Evolutionary conservation across 2,797 vertebrate genomes (phyloP).

Genomic region (Tadarida brasiliensis): DNA sequence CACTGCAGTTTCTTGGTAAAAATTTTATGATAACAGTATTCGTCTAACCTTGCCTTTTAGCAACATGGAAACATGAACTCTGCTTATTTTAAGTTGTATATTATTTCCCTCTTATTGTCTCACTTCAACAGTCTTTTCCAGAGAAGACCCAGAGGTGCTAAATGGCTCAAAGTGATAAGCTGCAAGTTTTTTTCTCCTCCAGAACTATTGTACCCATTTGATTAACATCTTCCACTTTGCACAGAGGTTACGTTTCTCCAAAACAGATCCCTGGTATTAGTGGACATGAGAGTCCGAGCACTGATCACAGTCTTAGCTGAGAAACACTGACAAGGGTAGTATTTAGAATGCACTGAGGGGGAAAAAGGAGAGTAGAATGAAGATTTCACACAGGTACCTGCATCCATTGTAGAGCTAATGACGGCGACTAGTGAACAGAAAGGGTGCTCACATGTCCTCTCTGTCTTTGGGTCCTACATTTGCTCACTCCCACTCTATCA

Average conservation of each 20-base stretch:
- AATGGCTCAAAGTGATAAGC: conserved; percentile 77
- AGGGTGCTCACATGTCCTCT: not conserved
- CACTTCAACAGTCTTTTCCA: conserved; percentile 81
- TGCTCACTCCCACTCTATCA: not conserved
- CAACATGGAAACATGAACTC: conserved; percentile 76
- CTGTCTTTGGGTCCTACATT: not conserved
- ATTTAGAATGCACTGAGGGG: not conserved
- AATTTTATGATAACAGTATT: conserved; percentile 82
- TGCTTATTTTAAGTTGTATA: conserved; percentile 82
- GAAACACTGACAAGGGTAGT: not conserved
- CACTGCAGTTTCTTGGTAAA: conserved; percentile 79
- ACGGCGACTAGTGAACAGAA: not conserved
- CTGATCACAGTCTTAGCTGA: not conserved
- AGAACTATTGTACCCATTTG: conserved; percentile 61
- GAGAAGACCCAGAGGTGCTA: conserved; percentile 72
- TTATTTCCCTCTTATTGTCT: conserved; percentile 81
- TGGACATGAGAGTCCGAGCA: conserved; percentile 19
- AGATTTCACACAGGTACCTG: not conserved
- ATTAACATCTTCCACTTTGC: conserved; percentile 70
- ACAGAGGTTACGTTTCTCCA: conserved; percentile 55
- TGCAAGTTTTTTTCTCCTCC: conserved; percentile 56
- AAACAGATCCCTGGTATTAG: conserved; percentile 45
- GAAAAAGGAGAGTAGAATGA: not conserved
- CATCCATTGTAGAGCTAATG: not conserved
- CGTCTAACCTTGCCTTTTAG: conserved; percentile 76